Percentiles rank a stretch among this genome's conserved stretches.
These are phyloP conservation scores for Ctenicera cuprea DNA, from an alignment of 2,888 invertebrate species.

Conservation along the genomic window DNA sequence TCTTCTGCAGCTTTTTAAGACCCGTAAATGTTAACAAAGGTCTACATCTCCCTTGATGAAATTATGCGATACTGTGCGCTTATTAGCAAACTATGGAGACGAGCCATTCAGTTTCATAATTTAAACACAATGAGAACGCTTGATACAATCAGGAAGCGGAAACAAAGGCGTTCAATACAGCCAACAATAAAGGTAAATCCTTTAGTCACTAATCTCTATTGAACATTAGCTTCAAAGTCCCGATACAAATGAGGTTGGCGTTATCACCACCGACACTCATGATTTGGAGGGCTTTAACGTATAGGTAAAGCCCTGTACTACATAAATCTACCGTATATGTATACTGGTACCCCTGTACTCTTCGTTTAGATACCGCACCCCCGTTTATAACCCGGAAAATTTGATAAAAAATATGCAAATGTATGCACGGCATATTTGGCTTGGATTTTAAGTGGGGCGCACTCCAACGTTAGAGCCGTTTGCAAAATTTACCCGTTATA, in stretches of 20 bases:
- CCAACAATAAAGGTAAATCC: slow-evolving; percentile 33
- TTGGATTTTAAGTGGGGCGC: slow-evolving; percentile 8
- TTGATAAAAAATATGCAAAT: slow-evolving; percentile 47
- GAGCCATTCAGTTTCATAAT: slow-evolving; percentile 5
- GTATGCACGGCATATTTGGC: slow-evolving; percentile 42
- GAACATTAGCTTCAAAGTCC: slow-evolving; percentile 39
- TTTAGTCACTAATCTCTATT: slow-evolving; percentile 39
- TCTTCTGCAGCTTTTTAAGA: not conserved
- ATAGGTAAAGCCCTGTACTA: slow-evolving; percentile 32
- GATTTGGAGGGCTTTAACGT: slow-evolving; percentile 37
- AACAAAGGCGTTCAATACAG: slow-evolving; percentile 28
- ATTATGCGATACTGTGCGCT: slow-evolving; percentile 2
- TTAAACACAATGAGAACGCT: not conserved
- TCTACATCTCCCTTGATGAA: not conserved
- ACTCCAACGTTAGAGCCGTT: slow-evolving; percentile 1
- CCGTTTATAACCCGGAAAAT: slow-evolving; percentile 36
- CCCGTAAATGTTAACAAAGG: not conserved
- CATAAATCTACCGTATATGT: slow-evolving; percentile 26
- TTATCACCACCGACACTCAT: slow-evolving; percentile 41
- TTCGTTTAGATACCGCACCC: slow-evolving; percentile 28
- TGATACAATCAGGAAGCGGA: slow-evolving; percentile 28
- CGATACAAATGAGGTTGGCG: slow-evolving; percentile 44
- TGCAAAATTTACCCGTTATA: slow-evolving; percentile 7
- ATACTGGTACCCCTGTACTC: slow-evolving; percentile 25
- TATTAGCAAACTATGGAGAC: slow-evolving; percentile 15